Evolutionary conservation across 2,113 vertebrate species (phyloP).

Genomic region (Lipotes vexillifer): DNA sequence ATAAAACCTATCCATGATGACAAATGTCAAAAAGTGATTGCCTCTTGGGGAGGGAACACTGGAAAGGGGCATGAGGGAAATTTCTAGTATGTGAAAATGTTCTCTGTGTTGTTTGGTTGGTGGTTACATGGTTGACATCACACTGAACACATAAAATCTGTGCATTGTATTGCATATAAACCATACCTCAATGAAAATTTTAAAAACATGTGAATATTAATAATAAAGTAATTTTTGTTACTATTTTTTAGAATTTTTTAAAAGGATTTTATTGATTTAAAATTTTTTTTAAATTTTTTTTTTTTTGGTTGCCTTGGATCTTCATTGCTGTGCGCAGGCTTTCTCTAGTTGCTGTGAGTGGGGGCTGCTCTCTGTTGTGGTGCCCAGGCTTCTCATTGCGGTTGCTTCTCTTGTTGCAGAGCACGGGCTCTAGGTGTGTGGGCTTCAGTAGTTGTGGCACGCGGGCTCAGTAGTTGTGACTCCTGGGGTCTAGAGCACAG

Average conservation of each 20-base stretch:
- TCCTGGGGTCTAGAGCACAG: no score
- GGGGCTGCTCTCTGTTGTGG: no score
- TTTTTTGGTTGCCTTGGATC: no score
- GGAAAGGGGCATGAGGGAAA: neutral
- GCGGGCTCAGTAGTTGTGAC: no score
- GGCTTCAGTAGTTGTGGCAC: no score
- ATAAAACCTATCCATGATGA: neutral
- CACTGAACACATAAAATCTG: neutral
- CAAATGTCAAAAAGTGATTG: neutral
- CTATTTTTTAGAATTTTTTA: neutral
- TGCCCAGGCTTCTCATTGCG: no score
- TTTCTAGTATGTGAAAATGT: neutral
- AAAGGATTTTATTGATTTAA: no score
- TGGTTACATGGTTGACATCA: neutral
- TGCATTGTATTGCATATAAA: neutral
- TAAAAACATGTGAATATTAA: neutral
- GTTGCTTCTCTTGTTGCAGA: no score
- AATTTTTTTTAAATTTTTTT: no score
- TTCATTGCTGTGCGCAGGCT: no score
- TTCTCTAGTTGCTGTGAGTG: no score
- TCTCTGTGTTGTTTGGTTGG: neutral
- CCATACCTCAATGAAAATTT: neutral
- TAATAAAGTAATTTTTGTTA: neutral
- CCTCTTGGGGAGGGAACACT: neutral
- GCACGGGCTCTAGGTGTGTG: no score